Percentiles rank a stretch among this genome's conserved stretches.
These are phyloP conservation scores for Zootermopsis nevadensis DNA, from an alignment of 2,888 invertebrate genomes.

Conservation along the genomic window DNA sequence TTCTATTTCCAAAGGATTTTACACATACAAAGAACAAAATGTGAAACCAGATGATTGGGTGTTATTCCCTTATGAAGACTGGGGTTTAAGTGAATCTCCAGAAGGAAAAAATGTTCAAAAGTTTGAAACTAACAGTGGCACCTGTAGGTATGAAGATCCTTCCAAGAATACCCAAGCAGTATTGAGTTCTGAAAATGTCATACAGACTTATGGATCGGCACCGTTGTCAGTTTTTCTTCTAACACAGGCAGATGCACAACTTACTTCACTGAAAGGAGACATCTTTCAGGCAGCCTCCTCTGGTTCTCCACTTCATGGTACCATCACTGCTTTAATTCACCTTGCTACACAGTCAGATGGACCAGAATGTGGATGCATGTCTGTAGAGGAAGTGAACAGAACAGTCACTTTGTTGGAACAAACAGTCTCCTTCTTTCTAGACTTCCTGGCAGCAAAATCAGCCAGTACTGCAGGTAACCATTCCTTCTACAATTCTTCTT, in stretches of 20 bases:
- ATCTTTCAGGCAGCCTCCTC: constrained; percentile 61
- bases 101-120: too few species aligned
- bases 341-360: constrained; percentile 55
- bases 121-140: too few species aligned
- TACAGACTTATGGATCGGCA: not conserved
- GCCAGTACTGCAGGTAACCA: too few species aligned
- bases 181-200: too few species aligned
- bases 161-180: too few species aligned
- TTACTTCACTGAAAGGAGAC: constrained; percentile 59
- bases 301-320: constrained; percentile 63
- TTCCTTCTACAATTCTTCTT: too few species aligned
- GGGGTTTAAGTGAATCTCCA: too few species aligned
- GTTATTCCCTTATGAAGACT: too few species aligned
- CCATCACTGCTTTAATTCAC: constrained; percentile 57
- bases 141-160: too few species aligned
- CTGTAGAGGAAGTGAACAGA: constrained; percentile 44
- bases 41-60: too few species aligned
- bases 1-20: too few species aligned
- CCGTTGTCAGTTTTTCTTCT: constrained; percentile 55
- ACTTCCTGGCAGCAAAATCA: constrained; percentile 19
- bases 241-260: constrained; percentile 58
- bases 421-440: not conserved
- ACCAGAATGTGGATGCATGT: constrained; percentile 51
- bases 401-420: constrained; percentile 53
- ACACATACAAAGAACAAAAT: too few species aligned